Conservation (phyloP, 2,113 vertebrate species). For the Oplegnathus fasciatus region DNA sequence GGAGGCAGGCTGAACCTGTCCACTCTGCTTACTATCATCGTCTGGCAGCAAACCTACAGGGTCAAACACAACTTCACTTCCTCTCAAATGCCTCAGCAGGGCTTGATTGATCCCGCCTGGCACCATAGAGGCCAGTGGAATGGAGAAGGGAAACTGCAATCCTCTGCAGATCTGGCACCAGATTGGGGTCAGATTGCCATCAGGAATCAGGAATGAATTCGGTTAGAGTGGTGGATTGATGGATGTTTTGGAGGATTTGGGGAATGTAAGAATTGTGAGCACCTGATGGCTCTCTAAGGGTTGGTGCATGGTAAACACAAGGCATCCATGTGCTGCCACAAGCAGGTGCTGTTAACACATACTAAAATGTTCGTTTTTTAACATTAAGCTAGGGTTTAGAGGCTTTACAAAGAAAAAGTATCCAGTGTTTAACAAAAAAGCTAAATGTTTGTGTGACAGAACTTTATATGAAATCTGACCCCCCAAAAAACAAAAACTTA, state of each 20-base stretch:
- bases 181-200: constrained; percentile 52
- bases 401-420: too few relatives aligned
- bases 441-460: too few relatives aligned
- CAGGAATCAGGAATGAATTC: constrained; percentile 40
- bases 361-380: too few relatives aligned
- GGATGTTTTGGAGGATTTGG: constrained; percentile 34
- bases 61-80: constrained; percentile 73
- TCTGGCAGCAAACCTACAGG: constrained; percentile 75
- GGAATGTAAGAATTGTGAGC: constrained; percentile 49
- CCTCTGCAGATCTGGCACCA: constrained; percentile 61
- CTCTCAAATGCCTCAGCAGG: constrained; percentile 60
- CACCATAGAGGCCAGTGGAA: constrained; percentile 53
- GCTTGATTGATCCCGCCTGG: constrained; percentile 73
- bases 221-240: constrained; percentile 33
- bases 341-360: neutral
- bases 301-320: constrained; percentile 6
- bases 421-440: too few relatives aligned
- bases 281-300: constrained; percentile 22
- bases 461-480: neutral
- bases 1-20: constrained; percentile 78
- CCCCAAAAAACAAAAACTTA: neutral
- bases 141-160: constrained; percentile 50
- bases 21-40: constrained; percentile 70
- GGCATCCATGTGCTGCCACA: neutral
- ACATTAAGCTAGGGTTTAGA: too few relatives aligned